Evolutionary conservation across 2,888 invertebrate genomes (phyloP).

Genomic region (Cheilosia soror): DNA sequence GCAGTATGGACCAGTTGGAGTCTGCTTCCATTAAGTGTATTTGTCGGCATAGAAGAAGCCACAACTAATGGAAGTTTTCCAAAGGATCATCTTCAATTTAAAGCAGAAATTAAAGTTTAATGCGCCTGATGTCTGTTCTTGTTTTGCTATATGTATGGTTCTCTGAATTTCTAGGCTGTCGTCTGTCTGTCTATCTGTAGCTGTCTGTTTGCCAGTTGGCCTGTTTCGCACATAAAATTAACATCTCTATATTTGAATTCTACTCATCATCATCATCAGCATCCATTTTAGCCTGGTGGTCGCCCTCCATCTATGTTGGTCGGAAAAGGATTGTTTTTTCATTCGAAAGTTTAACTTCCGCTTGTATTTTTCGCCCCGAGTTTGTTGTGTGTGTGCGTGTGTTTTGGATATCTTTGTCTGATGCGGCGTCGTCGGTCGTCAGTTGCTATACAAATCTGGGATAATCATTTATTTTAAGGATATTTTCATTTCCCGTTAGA

Average conservation of each 20-base stretch:
- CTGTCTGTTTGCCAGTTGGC: conserved; percentile 27
- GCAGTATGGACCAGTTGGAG: not conserved
- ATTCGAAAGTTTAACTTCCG: conserved; percentile 33
- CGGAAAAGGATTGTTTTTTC: conserved; percentile 40
- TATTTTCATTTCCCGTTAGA: conserved; percentile 63
- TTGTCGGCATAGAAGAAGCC: not conserved
- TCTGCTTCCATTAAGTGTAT: not conserved
- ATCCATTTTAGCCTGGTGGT: not conserved
- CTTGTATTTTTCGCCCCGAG: conserved; percentile 1
- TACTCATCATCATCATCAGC: conserved; percentile 22
- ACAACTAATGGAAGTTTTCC: not conserved
- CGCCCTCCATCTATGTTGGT: not conserved
- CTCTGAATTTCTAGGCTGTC: not conserved
- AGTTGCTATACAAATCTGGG: conserved; percentile 5
- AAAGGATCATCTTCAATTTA: not conserved
- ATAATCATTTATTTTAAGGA: conserved; percentile 53
- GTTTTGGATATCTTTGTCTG: not conserved
- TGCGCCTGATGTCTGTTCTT: not conserved
- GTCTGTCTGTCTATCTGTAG: conserved; percentile 4
- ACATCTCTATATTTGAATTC: not conserved
- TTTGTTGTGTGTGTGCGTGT: not conserved
- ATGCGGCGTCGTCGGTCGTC: not conserved
- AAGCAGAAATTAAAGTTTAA: conserved; percentile 28
- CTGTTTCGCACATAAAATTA: conserved; percentile 12
- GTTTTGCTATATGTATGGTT: too few relatives aligned